These are phyloP conservation scores for Dryobota labecula DNA, from an alignment of 2,888 invertebrate genomes.

Conservation along the genomic window DNA sequence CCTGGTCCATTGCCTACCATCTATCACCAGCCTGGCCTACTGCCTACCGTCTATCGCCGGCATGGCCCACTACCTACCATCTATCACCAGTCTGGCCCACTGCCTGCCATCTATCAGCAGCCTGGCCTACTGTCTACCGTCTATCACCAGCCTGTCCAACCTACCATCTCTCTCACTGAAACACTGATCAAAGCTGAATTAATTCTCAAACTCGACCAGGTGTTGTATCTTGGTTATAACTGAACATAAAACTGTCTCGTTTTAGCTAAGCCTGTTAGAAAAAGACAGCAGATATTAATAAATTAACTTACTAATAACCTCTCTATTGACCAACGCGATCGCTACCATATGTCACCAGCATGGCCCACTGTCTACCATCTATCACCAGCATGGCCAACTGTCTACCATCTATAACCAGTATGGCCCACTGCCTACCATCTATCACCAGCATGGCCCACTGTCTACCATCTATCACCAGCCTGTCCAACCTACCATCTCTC, in stretches of 20 bases:
- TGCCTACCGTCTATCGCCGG: neutral
- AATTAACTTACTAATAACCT: slow-evolving; percentile 89
- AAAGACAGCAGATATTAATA: neutral
- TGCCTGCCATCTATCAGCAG: neutral
- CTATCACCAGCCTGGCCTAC: neutral
- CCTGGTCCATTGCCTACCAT: neutral
- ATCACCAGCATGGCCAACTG: neutral
- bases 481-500: too few relatives aligned
- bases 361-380: neutral
- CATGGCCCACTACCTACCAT: neutral
- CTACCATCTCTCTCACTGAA: too few relatives aligned
- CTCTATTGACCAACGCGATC: slow-evolving; percentile 94
- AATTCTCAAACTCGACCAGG: neutral
- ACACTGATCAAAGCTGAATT: too few relatives aligned
- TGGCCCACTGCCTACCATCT: neutral
- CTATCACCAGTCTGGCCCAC: neutral
- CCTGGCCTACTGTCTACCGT: neutral
- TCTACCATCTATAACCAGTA: neutral
- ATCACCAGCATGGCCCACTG: neutral
- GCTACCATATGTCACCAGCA: neutral
- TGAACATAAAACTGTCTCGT: neutral
- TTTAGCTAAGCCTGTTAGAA: neutral
- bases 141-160: too few relatives aligned
- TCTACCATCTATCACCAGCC: too few relatives aligned
- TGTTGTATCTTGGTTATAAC: neutral